Evolutionary conservation across 2,113 vertebrate genomes (phyloP), one percentile per base, ranked within the genome.

Genomic region (Cebus imitator): DNA sequence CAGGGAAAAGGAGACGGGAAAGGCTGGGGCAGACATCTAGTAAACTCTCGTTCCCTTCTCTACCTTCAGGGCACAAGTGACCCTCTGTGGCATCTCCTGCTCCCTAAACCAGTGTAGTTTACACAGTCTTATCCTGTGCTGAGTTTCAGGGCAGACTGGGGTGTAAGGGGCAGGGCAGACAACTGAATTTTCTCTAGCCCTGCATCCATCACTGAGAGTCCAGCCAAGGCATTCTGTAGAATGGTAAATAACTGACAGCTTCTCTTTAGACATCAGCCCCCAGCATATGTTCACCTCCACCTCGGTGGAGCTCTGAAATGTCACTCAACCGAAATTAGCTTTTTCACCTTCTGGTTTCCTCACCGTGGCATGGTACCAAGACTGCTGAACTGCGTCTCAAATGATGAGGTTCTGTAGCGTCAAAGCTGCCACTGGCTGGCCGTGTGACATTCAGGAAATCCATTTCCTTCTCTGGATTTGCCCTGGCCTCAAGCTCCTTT

Each of bases 91-190:
- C 50, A 7, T 17, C 58, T 75, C n/a, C 45, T 73, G 64, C 43
- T 87, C 37, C 3, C 1, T 30, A 7, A 25, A 40, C n/a, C 45
- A 8, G 35, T 11, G 16, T 45, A 35, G 3, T 37, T 76, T 10
- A 8, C 0, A 0, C 0, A 11, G 50, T 48, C 27, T 80, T 35
- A 43, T n/a, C 52, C 20, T 23, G 1, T 2, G 37, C 68, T 64
- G 52, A 75, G 70, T 35, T 50, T 95, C 85, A 23, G 43, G 58
- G 68, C 40, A 13, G 23, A 45, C 20, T 48, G 3, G 11, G 37
- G 30, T 50, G 6, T 12, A 11, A 17, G 7, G 5, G 20, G 12
- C 1, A 13, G 45, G 48, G 27, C 1, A 48, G 81, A 37, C 35
- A 57, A 5, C 23, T 6, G 66, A 52, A 37, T 35, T 23, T 8